These are phyloP conservation scores for Sparus aurata DNA, from an alignment of 2,797 vertebrate species.

Conservation along the genomic window DNA sequence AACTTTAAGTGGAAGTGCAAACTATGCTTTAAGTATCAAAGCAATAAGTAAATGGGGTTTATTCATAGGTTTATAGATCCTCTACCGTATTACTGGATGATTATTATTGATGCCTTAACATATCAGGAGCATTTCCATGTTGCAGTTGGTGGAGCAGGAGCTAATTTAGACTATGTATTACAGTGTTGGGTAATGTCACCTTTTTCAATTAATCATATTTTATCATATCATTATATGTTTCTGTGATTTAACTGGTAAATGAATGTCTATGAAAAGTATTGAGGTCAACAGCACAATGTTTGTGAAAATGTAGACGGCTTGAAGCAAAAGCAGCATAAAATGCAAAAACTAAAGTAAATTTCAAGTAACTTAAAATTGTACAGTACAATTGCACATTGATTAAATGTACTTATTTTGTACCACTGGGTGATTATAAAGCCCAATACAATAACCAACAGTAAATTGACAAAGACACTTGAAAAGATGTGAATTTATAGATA, in stretches of 20 bases:
- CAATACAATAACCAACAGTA: neutral
- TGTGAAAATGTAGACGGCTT: neutral
- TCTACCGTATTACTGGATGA: neutral
- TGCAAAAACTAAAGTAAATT: neutral
- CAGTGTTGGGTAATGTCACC: neutral
- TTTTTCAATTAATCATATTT: neutral
- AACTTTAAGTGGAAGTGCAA: neutral
- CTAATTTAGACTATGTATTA: neutral
- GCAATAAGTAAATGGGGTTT: neutral
- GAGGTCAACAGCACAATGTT: neutral
- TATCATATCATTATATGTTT: neutral
- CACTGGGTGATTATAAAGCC: neutral
- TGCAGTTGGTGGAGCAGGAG: neutral
- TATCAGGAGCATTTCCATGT: neutral
- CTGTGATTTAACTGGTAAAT: neutral
- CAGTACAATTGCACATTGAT: neutral
- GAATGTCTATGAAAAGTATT: neutral
- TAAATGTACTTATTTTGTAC: neutral
- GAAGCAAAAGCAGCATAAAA: neutral
- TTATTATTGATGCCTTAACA: neutral
- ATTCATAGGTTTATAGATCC: neutral
- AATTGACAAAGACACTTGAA: neutral
- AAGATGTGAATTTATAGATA: neutral
- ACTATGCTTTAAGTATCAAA: neutral
- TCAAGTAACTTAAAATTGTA: too few species aligned